Base-by-base conservation (phyloP, 2,888 invertebrate genomes). In the Synanthedon myopaeformis region DNA sequence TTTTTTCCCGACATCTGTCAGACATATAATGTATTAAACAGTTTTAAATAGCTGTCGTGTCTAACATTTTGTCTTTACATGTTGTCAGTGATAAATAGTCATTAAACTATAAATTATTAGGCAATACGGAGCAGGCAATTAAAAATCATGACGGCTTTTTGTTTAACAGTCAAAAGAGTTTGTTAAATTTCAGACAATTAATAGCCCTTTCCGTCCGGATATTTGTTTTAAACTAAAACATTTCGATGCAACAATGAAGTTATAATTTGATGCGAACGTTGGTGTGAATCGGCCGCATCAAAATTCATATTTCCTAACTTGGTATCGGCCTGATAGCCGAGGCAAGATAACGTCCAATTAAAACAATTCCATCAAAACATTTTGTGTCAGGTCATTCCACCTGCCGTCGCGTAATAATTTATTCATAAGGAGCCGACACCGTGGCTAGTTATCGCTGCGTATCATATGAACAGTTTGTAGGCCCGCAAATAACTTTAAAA, bases 361-460 rank as follows among this genome's bases (percentile, higher is more conserved):
- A 86, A 86, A 84, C 84, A 85, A 86, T 85, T 86, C 85, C 79
- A 84, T 87, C 86, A 86, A 84, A 86, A 86, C 78, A 84, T 85
- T 85, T 84, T 85, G 81, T 85, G 86, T 82, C 77, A 83, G 86
- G 85, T 86, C 86, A 86, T 82, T 85, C 84, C 86, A 87, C 86
- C 85, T 85, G 85, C 85, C 79, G 72, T 59, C 66, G 63, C 65
- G 64, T 71, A 63, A 75, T 86, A 82, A 86, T 85, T 84, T 84
- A 86, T 85, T 85, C 86, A 82, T 80, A 79, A 82, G 79, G 70
- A 76, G 76, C 69, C 74, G 71, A 64, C 72, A 72, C 61, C 67
- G 72, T 64, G 69, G 57, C 49, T 52, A 56, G 59, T 54, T 49
- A 49, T 49, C 23, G 49, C 49, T 49, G 23, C 45, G 17, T 49